Percentiles rank a stretch among this genome's conserved stretches.
These are phyloP conservation scores for Tinea semifulvella DNA, from an alignment of 2,888 invertebrate species.

Conservation along the genomic window DNA sequence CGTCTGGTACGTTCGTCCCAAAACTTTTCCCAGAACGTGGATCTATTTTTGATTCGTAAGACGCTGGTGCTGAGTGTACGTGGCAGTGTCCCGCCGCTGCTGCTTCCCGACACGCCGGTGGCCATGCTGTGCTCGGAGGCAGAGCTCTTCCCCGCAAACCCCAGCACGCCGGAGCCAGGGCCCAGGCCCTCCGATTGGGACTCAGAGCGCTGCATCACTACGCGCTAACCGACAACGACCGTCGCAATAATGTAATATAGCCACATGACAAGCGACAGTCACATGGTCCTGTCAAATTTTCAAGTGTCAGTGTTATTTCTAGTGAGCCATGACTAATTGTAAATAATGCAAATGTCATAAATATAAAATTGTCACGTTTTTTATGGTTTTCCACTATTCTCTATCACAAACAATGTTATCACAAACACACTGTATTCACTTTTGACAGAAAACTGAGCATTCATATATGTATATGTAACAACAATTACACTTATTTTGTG, in stretches of 20 bases:
- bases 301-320: too few species aligned
- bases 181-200: conserved; percentile 67
- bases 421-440: conserved; percentile 5
- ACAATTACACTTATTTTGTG: too few species aligned
- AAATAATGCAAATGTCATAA: too few species aligned
- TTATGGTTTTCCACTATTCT: too few species aligned
- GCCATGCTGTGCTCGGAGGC: conserved; percentile 63
- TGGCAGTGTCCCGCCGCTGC: conserved; percentile 65
- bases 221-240: too few species aligned
- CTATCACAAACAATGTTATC: too few species aligned
- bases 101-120: conserved; percentile 52
- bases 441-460: too few species aligned
- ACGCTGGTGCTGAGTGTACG: conserved; percentile 83
- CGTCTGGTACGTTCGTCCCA: conserved; percentile 75
- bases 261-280: too few species aligned
- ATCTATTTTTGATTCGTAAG: conserved; percentile 78
- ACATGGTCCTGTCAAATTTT: too few species aligned
- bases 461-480: neutral
- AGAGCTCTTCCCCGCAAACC: conserved; percentile 53
- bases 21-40: conserved; percentile 87
- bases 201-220: conserved; percentile 67
- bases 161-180: conserved; percentile 34
- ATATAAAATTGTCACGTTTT: too few species aligned
- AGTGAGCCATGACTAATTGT: too few species aligned
- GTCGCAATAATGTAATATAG: too few species aligned